Conservation (phyloP, 1,140 invertebrate genomes). For the Whitmania pigra region DNA sequence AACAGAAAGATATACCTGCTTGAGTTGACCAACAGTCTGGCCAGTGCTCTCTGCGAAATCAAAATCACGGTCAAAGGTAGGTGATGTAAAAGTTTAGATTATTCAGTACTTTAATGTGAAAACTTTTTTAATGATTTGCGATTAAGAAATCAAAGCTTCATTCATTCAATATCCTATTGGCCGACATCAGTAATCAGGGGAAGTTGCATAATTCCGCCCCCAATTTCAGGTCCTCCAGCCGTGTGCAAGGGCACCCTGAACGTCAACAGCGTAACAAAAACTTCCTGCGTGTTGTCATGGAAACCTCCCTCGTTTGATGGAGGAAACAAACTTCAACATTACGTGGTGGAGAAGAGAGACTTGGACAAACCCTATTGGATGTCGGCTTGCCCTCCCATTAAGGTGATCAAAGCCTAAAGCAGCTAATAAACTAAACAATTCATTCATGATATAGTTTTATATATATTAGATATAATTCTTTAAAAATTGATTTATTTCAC, state of each 20-base stretch:
- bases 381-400: not conserved
- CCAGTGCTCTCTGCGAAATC: not conserved
- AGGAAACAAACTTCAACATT: conserved; percentile 44
- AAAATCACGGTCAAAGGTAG: conserved; percentile 3
- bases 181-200: no score
- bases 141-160: no score
- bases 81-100: not conserved
- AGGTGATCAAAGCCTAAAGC: not conserved
- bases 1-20: not conserved
- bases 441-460: no score
- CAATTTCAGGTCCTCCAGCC: conserved; percentile 62
- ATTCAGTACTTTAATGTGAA: no score
- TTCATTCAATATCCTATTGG: no score
- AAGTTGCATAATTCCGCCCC: no score
- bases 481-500: not conserved
- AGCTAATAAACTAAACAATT: no score
- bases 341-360: not conserved
- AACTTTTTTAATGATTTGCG: no score
- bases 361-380: not conserved
- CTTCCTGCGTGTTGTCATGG: conserved; percentile 86
- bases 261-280: conserved; percentile 83
- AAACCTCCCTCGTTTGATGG: conserved; percentile 71
- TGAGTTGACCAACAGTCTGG: not conserved
- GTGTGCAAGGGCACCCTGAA: conserved; percentile 73
- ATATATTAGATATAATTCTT: no score